phyloP scores from a whole-genome alignment of 2,113 vertebrate species.

The Chionis minor region DNA sequence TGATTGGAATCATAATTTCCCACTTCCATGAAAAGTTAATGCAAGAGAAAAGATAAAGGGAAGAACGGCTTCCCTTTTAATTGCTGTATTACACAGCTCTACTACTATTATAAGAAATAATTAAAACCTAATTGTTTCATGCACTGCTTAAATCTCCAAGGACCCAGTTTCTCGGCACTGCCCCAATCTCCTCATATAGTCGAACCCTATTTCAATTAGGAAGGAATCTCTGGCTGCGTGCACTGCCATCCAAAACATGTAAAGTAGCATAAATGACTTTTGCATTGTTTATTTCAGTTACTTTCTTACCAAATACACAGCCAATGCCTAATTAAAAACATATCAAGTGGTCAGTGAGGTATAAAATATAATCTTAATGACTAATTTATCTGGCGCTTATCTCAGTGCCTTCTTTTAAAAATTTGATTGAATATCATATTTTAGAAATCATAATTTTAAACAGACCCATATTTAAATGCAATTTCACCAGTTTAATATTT shows the following conservation, averaged over 20 bases:
- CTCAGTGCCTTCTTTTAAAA: not conserved
- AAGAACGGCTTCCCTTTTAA: not conserved
- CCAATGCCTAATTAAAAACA: not conserved
- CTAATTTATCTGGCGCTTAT: not conserved
- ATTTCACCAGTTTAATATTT: not conserved
- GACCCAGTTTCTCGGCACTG: not conserved
- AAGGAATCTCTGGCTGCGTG: not conserved
- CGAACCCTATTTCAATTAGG: not conserved
- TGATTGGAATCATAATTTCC: not conserved
- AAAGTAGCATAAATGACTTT: not conserved
- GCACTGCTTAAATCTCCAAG: not conserved
- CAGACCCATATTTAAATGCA: not conserved
- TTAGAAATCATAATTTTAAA: not conserved
- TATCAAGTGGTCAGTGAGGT: not conserved
- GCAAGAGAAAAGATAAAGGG: not conserved
- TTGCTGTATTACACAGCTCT: not conserved
- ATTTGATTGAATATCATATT: not conserved
- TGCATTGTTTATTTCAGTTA: not conserved
- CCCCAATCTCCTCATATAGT: not conserved
- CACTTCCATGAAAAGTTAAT: not conserved
- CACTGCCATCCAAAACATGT: conserved; percentile 18
- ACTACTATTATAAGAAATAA: not conserved
- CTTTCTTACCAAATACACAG: not conserved
- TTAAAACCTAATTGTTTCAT: not conserved
- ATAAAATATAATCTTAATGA: not conserved